phyloP scores from a whole-genome alignment of 2,888 invertebrate genomes.

The Cryptocheilus praepositus region DNA sequence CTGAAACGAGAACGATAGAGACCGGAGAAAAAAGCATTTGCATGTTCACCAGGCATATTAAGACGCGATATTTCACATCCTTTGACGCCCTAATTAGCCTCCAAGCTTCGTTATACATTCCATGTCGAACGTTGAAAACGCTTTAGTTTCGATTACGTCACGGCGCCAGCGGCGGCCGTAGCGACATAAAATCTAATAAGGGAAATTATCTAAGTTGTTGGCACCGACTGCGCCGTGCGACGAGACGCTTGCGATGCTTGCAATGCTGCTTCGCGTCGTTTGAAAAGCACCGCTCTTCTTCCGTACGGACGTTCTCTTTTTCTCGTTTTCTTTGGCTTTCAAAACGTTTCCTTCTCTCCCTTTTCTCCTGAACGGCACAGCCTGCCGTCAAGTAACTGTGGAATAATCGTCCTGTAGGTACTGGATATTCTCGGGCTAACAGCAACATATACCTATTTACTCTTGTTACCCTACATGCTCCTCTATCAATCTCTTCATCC shows the following conservation, averaged over 20 bases:
- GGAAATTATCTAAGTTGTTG: conserved; percentile 57
- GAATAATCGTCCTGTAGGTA: too few species aligned
- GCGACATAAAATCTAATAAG: conserved; percentile 51
- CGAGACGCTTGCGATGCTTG: conserved; percentile 24
- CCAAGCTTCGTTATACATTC: conserved; percentile 51
- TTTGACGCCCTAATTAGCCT: conserved; percentile 60
- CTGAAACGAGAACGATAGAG: conserved; percentile 18
- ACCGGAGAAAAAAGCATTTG: conserved; percentile 20
- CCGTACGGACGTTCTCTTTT: conserved; percentile 18
- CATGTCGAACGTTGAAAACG: conserved; percentile 51
- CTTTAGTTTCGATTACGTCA: conserved; percentile 61
- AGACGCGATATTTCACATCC: conserved; percentile 49
- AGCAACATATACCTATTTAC: too few species aligned
- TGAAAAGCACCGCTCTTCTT: conserved; percentile 32
- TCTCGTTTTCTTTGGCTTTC: neutral
- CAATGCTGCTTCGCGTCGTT: conserved; percentile 35
- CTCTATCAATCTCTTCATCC: neutral
- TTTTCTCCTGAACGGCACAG: neutral
- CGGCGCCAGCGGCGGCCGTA: conserved; percentile 15
- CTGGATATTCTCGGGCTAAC: too few species aligned
- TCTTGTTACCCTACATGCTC: too few species aligned
- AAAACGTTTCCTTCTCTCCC: neutral
- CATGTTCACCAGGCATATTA: conserved; percentile 40
- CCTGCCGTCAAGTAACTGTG: neutral
- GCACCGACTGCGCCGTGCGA: conserved; percentile 33